phyloP scores from a whole-genome alignment of 2,888 invertebrate species.

The Thereva nobilitata region DNA sequence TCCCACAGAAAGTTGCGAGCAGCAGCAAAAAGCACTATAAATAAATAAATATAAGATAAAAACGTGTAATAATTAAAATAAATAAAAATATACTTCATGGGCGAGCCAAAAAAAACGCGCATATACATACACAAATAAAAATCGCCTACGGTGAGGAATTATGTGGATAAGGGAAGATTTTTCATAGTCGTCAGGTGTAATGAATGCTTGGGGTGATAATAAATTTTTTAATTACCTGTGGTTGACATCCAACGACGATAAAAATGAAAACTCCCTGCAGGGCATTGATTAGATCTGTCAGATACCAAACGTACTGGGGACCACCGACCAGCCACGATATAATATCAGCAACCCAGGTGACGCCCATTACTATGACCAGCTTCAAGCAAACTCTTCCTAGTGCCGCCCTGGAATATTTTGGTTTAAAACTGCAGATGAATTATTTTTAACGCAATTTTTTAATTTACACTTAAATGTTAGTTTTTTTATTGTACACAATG shows the following conservation, averaged over 20 bases:
- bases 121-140: too few relatives aligned
- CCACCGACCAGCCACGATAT: conserved; percentile 83
- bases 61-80: too few relatives aligned
- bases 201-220: too few relatives aligned
- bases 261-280: conserved; percentile 88
- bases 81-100: too few relatives aligned
- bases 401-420: conserved; percentile 67
- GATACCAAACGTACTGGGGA: conserved; percentile 79
- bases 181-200: too few relatives aligned
- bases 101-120: too few relatives aligned
- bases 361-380: conserved; percentile 80
- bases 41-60: too few relatives aligned
- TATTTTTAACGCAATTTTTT: conserved; percentile 36
- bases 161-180: too few relatives aligned
- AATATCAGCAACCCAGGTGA: conserved; percentile 80
- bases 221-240: conserved; percentile 64
- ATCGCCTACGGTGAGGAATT: too few relatives aligned
- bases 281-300: conserved; percentile 83
- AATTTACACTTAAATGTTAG: not conserved
- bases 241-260: conserved; percentile 86
- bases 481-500: too few relatives aligned
- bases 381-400: conserved; percentile 84
- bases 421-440: conserved; percentile 42
- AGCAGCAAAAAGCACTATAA: too few relatives aligned
- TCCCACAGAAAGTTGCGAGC: too few relatives aligned